phyloP scores from a whole-genome alignment of 37 sponge, comb jelly and placozoan species.

The Crambe crambe region DNA sequence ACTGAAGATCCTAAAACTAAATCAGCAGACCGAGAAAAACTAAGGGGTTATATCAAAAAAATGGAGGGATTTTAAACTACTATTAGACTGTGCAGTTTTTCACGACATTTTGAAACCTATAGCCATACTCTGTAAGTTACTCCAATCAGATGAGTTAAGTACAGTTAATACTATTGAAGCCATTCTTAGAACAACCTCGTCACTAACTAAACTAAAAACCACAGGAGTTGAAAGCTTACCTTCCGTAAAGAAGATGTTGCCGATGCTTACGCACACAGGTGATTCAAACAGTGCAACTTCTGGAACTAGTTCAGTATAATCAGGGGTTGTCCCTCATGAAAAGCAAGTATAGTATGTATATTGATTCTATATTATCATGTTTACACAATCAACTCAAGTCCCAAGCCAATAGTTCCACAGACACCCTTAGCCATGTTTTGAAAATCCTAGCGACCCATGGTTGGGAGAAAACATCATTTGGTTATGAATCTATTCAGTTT shows the following conservation, averaged over 20 bases:
- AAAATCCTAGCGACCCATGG: conserved; percentile 72
- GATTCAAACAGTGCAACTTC: neutral
- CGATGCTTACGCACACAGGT: conserved; percentile 43
- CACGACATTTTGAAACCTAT: conserved; percentile 66
- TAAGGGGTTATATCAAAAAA: conserved; percentile 55
- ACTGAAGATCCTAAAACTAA: conserved; percentile 47
- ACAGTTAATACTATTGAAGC: conserved; percentile 65
- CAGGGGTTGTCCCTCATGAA: neutral
- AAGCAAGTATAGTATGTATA: neutral
- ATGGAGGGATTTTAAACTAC: conserved; percentile 47
- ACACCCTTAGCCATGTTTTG: conserved; percentile 45
- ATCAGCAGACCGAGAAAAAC: conserved; percentile 36
- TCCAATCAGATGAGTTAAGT: conserved; percentile 65
- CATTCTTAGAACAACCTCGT: conserved; percentile 41
- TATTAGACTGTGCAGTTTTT: conserved; percentile 76
- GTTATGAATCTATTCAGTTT: conserved; percentile 22
- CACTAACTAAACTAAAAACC: conserved; percentile 41
- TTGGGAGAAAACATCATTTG: conserved; percentile 63
- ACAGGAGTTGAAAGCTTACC: conserved; percentile 44
- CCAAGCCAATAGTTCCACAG: conserved; percentile 27
- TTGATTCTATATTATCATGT: conserved; percentile 8
- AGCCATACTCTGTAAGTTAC: conserved; percentile 46
- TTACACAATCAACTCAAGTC: conserved; percentile 27
- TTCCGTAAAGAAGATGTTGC: conserved; percentile 62
- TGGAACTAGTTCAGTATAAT: neutral